Evolutionary conservation across 2,888 invertebrate genomes (phyloP), one percentile per base, ranked within the genome.

Genomic region (Clunio marinus): DNA sequence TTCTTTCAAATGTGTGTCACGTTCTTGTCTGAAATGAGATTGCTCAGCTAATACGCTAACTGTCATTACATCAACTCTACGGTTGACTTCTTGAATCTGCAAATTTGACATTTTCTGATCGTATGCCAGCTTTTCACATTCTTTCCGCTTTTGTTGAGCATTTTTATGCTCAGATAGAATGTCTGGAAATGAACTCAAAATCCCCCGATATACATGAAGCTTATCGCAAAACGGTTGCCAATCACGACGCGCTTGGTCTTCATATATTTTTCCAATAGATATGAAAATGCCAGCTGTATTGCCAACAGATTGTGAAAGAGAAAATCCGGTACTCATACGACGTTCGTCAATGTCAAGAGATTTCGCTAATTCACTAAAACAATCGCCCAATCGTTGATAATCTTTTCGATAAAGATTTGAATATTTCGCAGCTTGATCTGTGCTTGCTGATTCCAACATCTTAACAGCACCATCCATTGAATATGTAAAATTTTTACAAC

Each of bases 41-140:
- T 97, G 88, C 83, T 99, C 98, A 68, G 97, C 96, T 77, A 97
- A 84, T 70, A 95, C 85, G 1, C 94, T 88, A 76, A 96, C 96
- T 0, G 96, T 93, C 74, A 97, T 88, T 15, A 93, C 86, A 77
- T 98, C 96, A 1, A 93, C 91, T 73, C 95, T 84, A 72, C 88
- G 84, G 71, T 88, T 82, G 10, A 96, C 88, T 75, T 90, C 91
- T 71, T 88, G 86, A 70, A 93, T 81, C 75, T 93, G 91, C 17
- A 85, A 84, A 70, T 88, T 85, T 72, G 88, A 88, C 86, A 94
- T 88, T 80, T 91, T 93, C 72, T 89, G 88, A 75, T 94, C 94
- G 35, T 85, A 68, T 2, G 83, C 86, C 73, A 89, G 80, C 73
- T 88, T 86, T 75, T 93, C 91, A 76, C 93, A 93, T 73, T 97